Conservation (phyloP, 1,140 invertebrate genomes). For the Pachypeltis micranthus region DNA sequence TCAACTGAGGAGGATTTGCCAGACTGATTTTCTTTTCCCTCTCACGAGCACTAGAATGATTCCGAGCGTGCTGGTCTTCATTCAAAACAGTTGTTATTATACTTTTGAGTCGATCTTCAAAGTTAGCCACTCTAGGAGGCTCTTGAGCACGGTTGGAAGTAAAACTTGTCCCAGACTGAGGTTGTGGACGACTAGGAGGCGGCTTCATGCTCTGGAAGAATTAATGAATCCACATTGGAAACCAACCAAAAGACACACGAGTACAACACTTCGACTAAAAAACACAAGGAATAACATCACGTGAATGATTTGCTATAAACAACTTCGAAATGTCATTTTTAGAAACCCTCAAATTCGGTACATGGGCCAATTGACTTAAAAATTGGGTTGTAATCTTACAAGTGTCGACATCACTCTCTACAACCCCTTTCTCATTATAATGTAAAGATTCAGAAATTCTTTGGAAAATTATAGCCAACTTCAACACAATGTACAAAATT, state of each 20-base stretch:
- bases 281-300: too few species aligned
- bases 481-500: too few species aligned
- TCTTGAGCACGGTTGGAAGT: conserved; percentile 44
- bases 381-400: too few species aligned
- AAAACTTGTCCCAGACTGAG: not conserved
- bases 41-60: conserved; percentile 24
- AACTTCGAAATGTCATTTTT: too few species aligned
- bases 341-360: too few species aligned
- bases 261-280: too few species aligned
- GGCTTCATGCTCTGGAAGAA: conserved; percentile 9
- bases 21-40: conserved; percentile 13
- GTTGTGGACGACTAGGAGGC: not conserved
- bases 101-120: conserved; percentile 81
- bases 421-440: not conserved
- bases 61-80: conserved; percentile 57
- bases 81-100: conserved; percentile 84
- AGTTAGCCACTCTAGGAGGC: conserved; percentile 71
- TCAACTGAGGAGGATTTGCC: not conserved
- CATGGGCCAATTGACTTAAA: too few species aligned
- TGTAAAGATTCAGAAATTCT: not conserved
- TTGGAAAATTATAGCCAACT: too few species aligned
- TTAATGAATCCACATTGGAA: too few species aligned
- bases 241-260: too few species aligned
- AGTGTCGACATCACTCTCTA: not conserved
- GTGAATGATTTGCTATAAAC: too few species aligned